Evolutionary conservation across 2,797 vertebrate genomes (phyloP).

Genomic region (Cichlasoma orientale): DNA sequence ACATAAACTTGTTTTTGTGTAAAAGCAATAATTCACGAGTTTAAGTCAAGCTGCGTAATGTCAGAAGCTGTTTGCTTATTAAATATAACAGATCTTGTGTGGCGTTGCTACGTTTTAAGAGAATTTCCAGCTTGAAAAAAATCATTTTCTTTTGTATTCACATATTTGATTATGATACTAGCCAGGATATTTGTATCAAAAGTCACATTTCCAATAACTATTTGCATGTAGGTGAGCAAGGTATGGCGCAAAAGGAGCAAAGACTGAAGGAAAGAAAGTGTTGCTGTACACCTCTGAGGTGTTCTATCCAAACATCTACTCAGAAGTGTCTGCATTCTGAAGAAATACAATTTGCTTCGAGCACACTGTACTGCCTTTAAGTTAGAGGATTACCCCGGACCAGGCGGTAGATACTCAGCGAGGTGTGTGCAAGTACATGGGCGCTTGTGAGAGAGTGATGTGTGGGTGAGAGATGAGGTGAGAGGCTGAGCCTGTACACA

Average conservation of each 20-base stretch:
- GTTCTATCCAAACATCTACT: constrained; percentile 50
- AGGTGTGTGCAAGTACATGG: constrained; percentile 56
- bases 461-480: constrained; percentile 55
- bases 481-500: constrained; percentile 51
- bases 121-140: background rate
- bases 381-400: constrained; percentile 69
- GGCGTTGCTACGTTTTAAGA: background rate
- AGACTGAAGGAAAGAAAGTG: constrained; percentile 14
- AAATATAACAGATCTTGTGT: background rate
- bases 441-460: constrained; percentile 52
- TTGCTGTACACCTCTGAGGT: constrained; percentile 43
- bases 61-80: background rate
- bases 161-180: background rate
- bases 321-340: constrained; percentile 60
- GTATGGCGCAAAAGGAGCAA: background rate
- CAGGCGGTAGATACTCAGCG: constrained; percentile 43
- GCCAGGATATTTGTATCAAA: background rate
- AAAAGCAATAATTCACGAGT: background rate
- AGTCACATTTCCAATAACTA: background rate
- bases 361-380: constrained; percentile 59
- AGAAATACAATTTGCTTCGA: constrained; percentile 59
- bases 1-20: too few relatives aligned
- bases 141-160: background rate
- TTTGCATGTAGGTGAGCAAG: background rate
- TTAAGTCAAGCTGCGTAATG: background rate